Base-by-base conservation (phyloP, 64 coral and sea anemone genomes). In the Platygyra sinensis region DNA sequence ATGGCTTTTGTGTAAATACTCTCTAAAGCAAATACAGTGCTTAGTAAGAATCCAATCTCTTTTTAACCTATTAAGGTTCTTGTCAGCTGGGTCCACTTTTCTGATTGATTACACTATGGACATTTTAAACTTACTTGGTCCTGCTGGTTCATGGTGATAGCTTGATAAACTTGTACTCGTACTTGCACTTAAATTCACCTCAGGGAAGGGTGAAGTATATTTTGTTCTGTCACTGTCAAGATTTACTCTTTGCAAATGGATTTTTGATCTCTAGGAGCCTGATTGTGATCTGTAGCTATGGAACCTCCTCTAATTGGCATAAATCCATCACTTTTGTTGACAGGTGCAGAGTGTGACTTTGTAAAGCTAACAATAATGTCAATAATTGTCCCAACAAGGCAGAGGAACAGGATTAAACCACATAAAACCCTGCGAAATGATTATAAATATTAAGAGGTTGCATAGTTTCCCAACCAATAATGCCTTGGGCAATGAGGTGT, bases 391-490 rank as follows among this genome's bases (percentile, higher is more conserved):
- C 92, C 92, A 64, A 73, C 49, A 22, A 94, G 79, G 32, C 92
- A 89, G 6, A 94, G 33, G 30, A 77, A 67, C 19, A 89, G 52
- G 32, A 94, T 64, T 19, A 89, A 27, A 60, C 87, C 92, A 89
- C 87, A 94, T 22, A 94, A 57, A 1, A 57, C 59, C 38, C 92
- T 94, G 59, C 17, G 72, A 83, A 54, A 24, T 79, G 33, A 29
- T 5, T 52, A 32, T 33, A 60, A 42, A 50, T 38, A 17, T 52
- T 87, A 36, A 17, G 11, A 25, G 18, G 16, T 52, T 36, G 18
- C 25, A 7, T 10, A 60, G 13, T 27, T 28, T 28, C 2, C n/a
- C n/a, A 80, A 52, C 5, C 25, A 7, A 29, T 27, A 0, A 46
- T 7, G 25, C 24, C 7, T 29, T 5, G n/a, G 24, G 42, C 27